A percentile compares a stretch with the other conserved stretches of the same genome.
Evolutionary conservation across 2,888 invertebrate genomes (phyloP).

Genomic region (Callosobruchus maculatus): DNA sequence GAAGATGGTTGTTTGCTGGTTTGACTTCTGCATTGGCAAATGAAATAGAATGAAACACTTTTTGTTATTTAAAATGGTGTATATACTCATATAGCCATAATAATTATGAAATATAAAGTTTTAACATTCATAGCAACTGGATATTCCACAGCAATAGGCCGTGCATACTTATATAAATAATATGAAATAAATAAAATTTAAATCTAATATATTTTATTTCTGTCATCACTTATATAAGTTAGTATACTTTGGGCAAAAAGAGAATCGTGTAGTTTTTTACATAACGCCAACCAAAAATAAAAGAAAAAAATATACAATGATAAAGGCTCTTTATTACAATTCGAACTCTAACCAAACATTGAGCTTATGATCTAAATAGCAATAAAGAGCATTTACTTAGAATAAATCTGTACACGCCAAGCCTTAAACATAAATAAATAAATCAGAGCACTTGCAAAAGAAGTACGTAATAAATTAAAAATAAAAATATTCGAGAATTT

Average conservation of each 20-base stretch:
- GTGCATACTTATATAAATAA: slow-evolving; percentile 27
- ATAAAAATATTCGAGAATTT: slow-evolving; percentile 15
- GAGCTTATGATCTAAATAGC: slow-evolving; percentile 21
- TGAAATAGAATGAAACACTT: neutral
- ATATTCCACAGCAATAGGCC: slow-evolving; percentile 30
- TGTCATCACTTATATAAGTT: slow-evolving; percentile 31
- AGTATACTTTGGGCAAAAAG: slow-evolving; percentile 42
- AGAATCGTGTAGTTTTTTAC: slow-evolving; percentile 26
- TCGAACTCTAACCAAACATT: slow-evolving; percentile 21
- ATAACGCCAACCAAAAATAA: slow-evolving; percentile 39
- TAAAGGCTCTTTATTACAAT: slow-evolving; percentile 36
- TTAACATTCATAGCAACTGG: slow-evolving; percentile 19
- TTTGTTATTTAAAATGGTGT: slow-evolving; percentile 2
- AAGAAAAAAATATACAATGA: slow-evolving; percentile 23
- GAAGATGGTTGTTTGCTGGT: too few species aligned
- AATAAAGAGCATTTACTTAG: slow-evolving; percentile 33
- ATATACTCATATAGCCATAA: slow-evolving; percentile 42
- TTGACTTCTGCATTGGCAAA: too few species aligned
- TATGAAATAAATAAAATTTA: slow-evolving; percentile 28
- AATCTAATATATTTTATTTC: slow-evolving; percentile 34
- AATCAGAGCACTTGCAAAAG: slow-evolving; percentile 35
- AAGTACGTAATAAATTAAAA: slow-evolving; percentile 31
- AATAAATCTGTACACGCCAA: slow-evolving; percentile 27
- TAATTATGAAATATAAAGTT: slow-evolving; percentile 42
- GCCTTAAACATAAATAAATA: slow-evolving; percentile 35